Evolutionary conservation across 2,888 invertebrate genomes (phyloP), one percentile per base, ranked within the genome.

Genomic region (Drosophila greeni): DNA sequence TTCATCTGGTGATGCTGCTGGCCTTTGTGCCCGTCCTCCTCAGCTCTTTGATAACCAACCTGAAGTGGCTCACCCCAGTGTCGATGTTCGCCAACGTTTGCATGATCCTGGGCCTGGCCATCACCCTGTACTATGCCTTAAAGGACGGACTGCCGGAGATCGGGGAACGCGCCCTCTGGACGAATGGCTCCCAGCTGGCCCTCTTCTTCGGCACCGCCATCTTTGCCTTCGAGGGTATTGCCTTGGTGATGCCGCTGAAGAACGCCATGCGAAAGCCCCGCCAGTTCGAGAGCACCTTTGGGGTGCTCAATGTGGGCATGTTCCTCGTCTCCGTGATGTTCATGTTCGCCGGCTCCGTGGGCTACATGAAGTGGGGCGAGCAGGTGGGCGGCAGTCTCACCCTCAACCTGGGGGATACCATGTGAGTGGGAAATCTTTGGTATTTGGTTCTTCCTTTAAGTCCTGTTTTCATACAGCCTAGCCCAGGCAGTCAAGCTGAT

Each of bases 221-320:
- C 59, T 99, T 96, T 88, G 95, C 98, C 5, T 99, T 98, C 86
- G 99, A 99, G 90, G 99, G 98, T 69, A 98, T 99, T 73, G 95
- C 95, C 55, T 88, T 96, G 91, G 95, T 98, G n/a, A 90, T 99
- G 66, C 98, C 98, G 0, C 88, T 99, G 76, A 95, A 97, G 89
- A 97, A 96, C 86, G 94, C 96, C 86, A 98, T 98, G 97, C 92
- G 91, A 72, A 91, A 91, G 16, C 95, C 96, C 0, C 90, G 91
- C 58, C 90, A 92, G 72, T 97, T 98, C 89, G 92, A 93, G 76
- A 94, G 92, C 66, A 91, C 93, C 6, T 87, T 94, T 9, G 98
- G 98, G 2, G 97, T 97, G 1, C 89, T 98, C 23, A 97, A 97
- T 87, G 92, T 95, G 2, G 96, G 96, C 51, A 97, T 98, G 95